Evolutionary conservation across 2,888 invertebrate genomes (phyloP).

Genomic region (Sphaeridia pumilis): DNA sequence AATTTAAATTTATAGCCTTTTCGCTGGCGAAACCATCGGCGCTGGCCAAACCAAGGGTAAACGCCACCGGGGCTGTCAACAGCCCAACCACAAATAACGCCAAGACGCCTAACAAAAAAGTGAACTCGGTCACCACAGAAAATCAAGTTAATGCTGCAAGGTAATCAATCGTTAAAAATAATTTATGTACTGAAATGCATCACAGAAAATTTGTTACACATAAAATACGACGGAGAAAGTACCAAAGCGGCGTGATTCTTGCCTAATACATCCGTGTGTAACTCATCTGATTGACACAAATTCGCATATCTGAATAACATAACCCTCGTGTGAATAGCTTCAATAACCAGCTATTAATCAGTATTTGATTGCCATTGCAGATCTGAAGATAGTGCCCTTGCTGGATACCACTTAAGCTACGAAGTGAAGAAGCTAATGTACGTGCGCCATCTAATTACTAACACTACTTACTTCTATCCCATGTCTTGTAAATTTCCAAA

Average conservation of each 20-base stretch:
- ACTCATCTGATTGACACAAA: no score
- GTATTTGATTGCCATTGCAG: no score
- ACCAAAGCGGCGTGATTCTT: no score
- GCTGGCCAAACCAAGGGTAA: slow-evolving; percentile 31
- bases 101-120: slow-evolving; percentile 24
- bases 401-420: slow-evolving; percentile 98
- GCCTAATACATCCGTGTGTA: no score
- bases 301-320: no score
- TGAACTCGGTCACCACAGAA: slow-evolving; percentile 25
- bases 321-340: no score
- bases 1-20: slow-evolving; percentile 13
- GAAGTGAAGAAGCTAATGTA: slow-evolving; percentile 99
- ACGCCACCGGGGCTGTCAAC: slow-evolving; percentile 20
- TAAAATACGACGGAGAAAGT: no score
- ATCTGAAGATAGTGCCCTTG: slow-evolving; percentile 59
- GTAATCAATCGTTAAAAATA: slow-evolving; percentile 9
- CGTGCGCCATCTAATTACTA: slow-evolving; percentile 41
- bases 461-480: neutral
- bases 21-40: slow-evolving; percentile 10
- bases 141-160: slow-evolving; percentile 22
- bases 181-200: no score
- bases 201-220: no score
- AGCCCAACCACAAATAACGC: slow-evolving; percentile 14
- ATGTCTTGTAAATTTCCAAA: no score
- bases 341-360: no score